These are phyloP conservation scores for Baccha elongata DNA, from an alignment of 2,888 invertebrate genomes.

Conservation along the genomic window DNA sequence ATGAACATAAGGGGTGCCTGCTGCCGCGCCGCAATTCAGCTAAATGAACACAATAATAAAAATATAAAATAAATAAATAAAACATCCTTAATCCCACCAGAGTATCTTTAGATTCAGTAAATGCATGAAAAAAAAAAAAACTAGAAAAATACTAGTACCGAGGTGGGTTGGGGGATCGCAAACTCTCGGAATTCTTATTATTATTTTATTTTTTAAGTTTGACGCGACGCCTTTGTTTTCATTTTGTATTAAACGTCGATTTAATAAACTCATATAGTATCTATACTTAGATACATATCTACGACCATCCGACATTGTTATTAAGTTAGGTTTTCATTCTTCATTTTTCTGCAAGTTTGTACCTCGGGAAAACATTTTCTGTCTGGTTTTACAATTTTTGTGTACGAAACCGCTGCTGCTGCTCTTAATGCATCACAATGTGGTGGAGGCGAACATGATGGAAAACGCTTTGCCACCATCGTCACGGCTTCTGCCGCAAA, in stretches of 20 bases:
- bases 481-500: constrained; percentile 71
- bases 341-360: constrained; percentile 10
- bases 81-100: constrained; percentile 65
- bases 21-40: constrained; percentile 75
- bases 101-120: constrained; percentile 30
- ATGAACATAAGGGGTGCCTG: constrained; percentile 12
- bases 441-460: constrained; percentile 57
- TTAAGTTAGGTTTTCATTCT: constrained; percentile 51
- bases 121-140: constrained; percentile 1
- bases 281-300: constrained; percentile 21
- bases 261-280: constrained; percentile 66
- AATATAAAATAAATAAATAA: constrained; percentile 51
- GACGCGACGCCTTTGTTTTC: constrained; percentile 46
- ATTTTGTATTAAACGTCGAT: constrained; percentile 68
- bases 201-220: constrained; percentile 14
- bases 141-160: constrained; percentile 34
- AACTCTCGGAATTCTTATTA: constrained; percentile 40
- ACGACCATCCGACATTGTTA: constrained; percentile 42
- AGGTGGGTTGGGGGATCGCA: constrained; percentile 28
- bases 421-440: constrained; percentile 34
- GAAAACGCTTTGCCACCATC: constrained; percentile 72
- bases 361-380: constrained; percentile 59
- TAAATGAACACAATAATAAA: constrained; percentile 74
- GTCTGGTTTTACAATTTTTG: constrained; percentile 42
- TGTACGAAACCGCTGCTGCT: neutral